These are phyloP conservation scores for Kryptopterus vitreolus DNA, from an alignment of 2,797 vertebrate genomes.

Conservation along the genomic window DNA sequence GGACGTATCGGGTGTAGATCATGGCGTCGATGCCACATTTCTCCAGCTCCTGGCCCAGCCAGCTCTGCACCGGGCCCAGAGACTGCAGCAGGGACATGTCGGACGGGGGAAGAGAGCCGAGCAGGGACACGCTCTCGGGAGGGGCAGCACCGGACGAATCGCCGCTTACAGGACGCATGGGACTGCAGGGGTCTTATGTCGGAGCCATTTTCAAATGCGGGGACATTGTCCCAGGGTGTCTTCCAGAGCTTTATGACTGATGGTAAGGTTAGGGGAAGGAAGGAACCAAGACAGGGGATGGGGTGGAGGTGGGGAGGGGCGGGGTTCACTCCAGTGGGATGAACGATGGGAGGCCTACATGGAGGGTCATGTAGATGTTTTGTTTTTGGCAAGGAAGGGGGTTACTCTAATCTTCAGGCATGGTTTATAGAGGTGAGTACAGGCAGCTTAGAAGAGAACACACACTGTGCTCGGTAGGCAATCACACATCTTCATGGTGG, in stretches of 20 bases:
- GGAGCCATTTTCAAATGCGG: slow-evolving; percentile 82
- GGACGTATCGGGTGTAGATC: slow-evolving; percentile 98
- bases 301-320: not conserved
- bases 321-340: slow-evolving; percentile 84
- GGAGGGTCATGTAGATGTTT: slow-evolving; percentile 80
- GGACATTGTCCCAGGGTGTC: slow-evolving; percentile 78
- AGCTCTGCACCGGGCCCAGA: slow-evolving; percentile 97
- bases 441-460: slow-evolving; percentile 82
- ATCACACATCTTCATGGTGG: slow-evolving; percentile 85
- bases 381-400: slow-evolving; percentile 81
- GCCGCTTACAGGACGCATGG: slow-evolving; percentile 91
- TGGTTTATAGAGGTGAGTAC: slow-evolving; percentile 78
- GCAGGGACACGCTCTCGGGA: slow-evolving; percentile 84
- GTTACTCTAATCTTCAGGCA: slow-evolving; percentile 86
- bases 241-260: slow-evolving; percentile 56
- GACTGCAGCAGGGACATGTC: slow-evolving; percentile 99
- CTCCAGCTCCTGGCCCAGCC: slow-evolving; percentile 99
- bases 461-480: slow-evolving; percentile 74
- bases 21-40: slow-evolving; percentile 99
- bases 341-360: slow-evolving; percentile 82
- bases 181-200: slow-evolving; percentile 80
- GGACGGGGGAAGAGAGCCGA: slow-evolving; percentile 82
- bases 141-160: slow-evolving; percentile 90
- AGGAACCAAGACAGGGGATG: slow-evolving; percentile 61
- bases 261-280: slow-evolving; percentile 64